Evolutionary conservation across 2,888 invertebrate species (phyloP).

Genomic region (Tanaodytes sp.): DNA sequence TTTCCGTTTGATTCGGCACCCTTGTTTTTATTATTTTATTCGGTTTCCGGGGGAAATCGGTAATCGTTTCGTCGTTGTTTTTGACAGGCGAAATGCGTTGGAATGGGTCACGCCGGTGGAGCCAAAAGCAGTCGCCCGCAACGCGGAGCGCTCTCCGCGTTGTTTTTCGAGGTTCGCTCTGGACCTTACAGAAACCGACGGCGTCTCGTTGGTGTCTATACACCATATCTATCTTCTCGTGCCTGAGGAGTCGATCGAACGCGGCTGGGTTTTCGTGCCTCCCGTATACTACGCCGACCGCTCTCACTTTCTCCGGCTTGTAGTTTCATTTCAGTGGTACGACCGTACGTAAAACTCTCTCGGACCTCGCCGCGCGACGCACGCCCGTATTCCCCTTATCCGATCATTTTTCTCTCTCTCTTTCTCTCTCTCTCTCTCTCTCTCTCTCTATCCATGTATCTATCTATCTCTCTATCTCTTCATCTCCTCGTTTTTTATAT

Average conservation of each 20-base stretch:
- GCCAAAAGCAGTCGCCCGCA: slow-evolving; percentile 33
- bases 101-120: slow-evolving; percentile 11
- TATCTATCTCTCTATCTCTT: no score
- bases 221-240: slow-evolving; percentile 64
- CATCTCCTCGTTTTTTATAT: no score
- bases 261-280: slow-evolving; percentile 60
- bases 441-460: no score
- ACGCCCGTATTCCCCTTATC: slow-evolving; percentile 44
- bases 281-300: slow-evolving; percentile 66
- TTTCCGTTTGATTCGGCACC: no score
- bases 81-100: no score
- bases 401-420: not conserved
- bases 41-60: not conserved
- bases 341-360: slow-evolving; percentile 69
- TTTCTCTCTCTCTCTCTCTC: not conserved
- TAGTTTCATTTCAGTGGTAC: slow-evolving; percentile 71
- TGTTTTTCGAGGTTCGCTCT: slow-evolving; percentile 35
- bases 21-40: no score
- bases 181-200: slow-evolving; percentile 58
- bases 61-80: no score
- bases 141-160: slow-evolving; percentile 49
- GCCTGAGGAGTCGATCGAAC: slow-evolving; percentile 62
- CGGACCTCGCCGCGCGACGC: slow-evolving; percentile 53
- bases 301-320: slow-evolving; percentile 71
- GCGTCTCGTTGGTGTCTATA: slow-evolving; percentile 55